Evolutionary conservation across 2,888 invertebrate species (phyloP).

Genomic region (Parnassius apollo): DNA sequence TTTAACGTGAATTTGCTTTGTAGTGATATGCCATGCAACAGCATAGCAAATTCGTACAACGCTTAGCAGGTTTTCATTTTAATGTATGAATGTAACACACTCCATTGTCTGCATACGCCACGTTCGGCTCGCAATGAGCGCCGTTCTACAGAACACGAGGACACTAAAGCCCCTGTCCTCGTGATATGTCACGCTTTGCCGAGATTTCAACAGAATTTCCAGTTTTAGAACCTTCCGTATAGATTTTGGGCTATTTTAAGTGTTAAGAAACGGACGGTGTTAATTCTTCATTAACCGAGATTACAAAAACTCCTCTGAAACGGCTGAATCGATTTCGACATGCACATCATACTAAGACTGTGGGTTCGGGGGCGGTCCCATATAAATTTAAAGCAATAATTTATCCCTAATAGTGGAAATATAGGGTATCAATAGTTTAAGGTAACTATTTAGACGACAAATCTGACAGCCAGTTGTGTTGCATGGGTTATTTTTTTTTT

Average conservation of each 20-base stretch:
- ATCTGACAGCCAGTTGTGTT: too few relatives aligned
- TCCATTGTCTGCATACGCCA: slow-evolving; percentile 19
- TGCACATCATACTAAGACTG: too few relatives aligned
- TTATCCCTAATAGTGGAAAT: too few relatives aligned
- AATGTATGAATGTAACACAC: slow-evolving; percentile 10
- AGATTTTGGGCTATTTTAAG: background rate
- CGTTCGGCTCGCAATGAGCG: slow-evolving; percentile 23
- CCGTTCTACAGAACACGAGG: slow-evolving; percentile 19
- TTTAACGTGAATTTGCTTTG: too few relatives aligned
- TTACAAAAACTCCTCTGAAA: too few relatives aligned
- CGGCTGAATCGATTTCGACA: too few relatives aligned
- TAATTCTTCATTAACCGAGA: background rate
- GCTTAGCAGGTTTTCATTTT: slow-evolving; percentile 5
- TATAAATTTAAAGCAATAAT: too few relatives aligned
- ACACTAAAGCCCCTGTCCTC: slow-evolving; percentile 19
- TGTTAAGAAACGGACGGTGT: background rate
- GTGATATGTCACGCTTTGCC: slow-evolving; percentile 29
- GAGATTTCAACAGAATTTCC: slow-evolving; percentile 9
- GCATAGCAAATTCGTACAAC: slow-evolving; percentile 15
- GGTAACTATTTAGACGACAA: too few relatives aligned
- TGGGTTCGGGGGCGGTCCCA: too few relatives aligned
- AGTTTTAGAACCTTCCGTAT: slow-evolving; percentile 9
- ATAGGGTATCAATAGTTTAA: too few relatives aligned
- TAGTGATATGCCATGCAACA: background rate
- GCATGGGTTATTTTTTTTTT: too few relatives aligned